phyloP scores from a whole-genome alignment of 1,140 invertebrate genomes.

The Neomicropteryx cornuta region DNA sequence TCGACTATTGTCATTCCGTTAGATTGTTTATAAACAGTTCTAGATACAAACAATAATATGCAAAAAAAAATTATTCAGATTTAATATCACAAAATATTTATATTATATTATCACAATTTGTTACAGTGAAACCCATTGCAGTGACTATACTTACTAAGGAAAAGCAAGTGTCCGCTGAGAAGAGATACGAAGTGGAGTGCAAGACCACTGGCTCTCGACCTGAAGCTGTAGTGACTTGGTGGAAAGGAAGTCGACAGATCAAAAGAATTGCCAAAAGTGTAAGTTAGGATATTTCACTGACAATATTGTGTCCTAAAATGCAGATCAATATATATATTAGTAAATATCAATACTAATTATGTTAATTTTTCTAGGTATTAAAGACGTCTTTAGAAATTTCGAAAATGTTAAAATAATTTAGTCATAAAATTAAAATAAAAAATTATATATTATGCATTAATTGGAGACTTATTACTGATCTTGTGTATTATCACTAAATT shows the following conservation, averaged over 20 bases:
- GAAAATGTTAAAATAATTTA: too few species aligned
- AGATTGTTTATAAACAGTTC: too few species aligned
- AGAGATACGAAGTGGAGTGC: slow-evolving; percentile 73
- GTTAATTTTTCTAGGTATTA: not conserved
- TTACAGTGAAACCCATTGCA: slow-evolving; percentile 69
- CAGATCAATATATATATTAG: not conserved
- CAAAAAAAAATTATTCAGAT: too few species aligned
- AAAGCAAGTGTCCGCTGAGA: slow-evolving; percentile 64
- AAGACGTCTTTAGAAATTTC: too few species aligned
- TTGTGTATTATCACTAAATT: too few species aligned
- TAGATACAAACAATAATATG: too few species aligned
- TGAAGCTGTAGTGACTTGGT: slow-evolving; percentile 74
- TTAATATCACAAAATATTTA: too few species aligned
- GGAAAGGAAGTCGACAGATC: slow-evolving; percentile 68
- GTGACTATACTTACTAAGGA: slow-evolving; percentile 72
- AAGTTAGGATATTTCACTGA: slow-evolving; percentile 36
- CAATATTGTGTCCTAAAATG: slow-evolving; percentile 18
- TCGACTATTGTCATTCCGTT: too few species aligned
- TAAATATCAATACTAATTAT: not conserved
- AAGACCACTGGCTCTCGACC: slow-evolving; percentile 71
- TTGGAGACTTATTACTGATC: too few species aligned
- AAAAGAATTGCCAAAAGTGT: slow-evolving; percentile 68
- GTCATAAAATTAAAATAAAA: too few species aligned
- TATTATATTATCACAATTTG: too few species aligned
- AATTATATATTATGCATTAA: too few species aligned